phyloP scores from a whole-genome alignment of 2,888 invertebrate species.

The Biston betularia region DNA sequence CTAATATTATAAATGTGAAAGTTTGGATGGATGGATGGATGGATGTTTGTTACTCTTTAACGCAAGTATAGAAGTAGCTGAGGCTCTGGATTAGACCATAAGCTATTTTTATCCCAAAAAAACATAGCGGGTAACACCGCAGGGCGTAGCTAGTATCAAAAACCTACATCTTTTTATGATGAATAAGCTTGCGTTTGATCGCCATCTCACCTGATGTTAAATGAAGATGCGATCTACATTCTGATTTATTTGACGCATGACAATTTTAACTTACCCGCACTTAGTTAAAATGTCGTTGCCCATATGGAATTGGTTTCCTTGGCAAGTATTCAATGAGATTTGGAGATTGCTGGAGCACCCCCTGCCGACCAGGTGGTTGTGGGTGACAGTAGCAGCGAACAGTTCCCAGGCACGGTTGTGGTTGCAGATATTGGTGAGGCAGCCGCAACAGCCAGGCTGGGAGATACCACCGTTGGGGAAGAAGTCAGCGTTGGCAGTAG shows the following conservation, averaged over 20 bases:
- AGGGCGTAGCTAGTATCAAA: no score
- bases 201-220: no score
- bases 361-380: constrained; percentile 65
- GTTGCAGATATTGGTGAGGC: constrained; percentile 62
- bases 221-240: no score
- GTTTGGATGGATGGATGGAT: no score
- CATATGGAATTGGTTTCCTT: constrained; percentile 57
- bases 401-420: constrained; percentile 71
- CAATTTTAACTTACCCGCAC: constrained; percentile 53
- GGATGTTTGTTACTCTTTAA: no score
- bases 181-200: no score
- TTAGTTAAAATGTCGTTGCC: constrained; percentile 62
- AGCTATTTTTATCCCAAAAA: no score
- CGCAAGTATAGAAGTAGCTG: no score
- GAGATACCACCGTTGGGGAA: constrained; percentile 85
- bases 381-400: constrained; percentile 65
- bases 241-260: background rate
- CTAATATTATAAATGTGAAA: no score
- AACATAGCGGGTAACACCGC: no score
- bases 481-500: constrained; percentile 85
- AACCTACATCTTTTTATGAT: no score
- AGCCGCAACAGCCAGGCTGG: constrained; percentile 73
- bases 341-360: constrained; percentile 58
- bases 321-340: constrained; percentile 60
- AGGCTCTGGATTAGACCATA: no score